Conservation (phyloP, 2,797 vertebrate genomes). For the Pseudocheirus occidentalis region DNA sequence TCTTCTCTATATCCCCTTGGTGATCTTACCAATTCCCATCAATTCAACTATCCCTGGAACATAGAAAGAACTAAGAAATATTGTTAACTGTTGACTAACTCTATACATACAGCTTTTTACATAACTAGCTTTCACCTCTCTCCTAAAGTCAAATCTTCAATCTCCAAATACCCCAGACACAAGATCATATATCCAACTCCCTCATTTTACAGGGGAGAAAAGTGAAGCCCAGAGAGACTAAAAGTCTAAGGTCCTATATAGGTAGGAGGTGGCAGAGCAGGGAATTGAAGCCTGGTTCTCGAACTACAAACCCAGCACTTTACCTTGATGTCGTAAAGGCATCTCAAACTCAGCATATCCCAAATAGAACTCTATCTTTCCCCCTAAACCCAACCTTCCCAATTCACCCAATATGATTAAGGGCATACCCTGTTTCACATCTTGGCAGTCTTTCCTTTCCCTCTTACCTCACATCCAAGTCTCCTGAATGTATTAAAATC, state of each 20-base stretch:
- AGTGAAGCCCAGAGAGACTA: background rate
- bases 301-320: background rate
- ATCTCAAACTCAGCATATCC: background rate
- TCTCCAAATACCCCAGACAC: background rate
- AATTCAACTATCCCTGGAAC: background rate
- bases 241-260: background rate
- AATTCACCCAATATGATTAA: background rate
- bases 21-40: background rate
- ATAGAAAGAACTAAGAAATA: background rate
- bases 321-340: background rate
- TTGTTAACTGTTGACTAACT: background rate
- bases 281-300: background rate
- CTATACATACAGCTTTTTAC: background rate
- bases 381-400: background rate
- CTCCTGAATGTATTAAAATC: background rate
- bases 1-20: background rate
- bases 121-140: background rate
- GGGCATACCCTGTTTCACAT: background rate
- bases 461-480: background rate
- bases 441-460: background rate
- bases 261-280: background rate
- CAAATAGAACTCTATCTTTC: background rate
- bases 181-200: background rate
- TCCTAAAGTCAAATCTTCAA: background rate
- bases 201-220: background rate